These are phyloP conservation scores for Chelmon rostratus DNA, from an alignment of 2,797 vertebrate genomes.

Conservation along the genomic window DNA sequence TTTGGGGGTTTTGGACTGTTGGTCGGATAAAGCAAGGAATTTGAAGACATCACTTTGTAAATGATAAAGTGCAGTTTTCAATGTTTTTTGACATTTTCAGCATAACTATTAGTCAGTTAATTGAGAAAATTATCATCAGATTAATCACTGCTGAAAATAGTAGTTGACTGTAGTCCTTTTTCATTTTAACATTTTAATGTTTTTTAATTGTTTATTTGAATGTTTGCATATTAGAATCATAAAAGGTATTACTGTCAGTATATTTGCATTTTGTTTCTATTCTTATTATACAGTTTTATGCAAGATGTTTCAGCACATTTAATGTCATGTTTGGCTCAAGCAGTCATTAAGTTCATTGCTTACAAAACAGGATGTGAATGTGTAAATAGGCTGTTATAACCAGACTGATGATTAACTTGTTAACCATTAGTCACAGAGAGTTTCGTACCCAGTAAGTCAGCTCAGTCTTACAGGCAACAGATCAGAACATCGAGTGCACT, in stretches of 20 bases:
- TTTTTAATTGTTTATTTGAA: background rate
- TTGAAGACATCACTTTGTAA: too few species aligned
- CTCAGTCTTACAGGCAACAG: background rate
- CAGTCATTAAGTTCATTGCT: background rate
- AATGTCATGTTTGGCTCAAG: background rate
- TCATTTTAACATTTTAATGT: too few species aligned
- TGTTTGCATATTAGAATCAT: background rate
- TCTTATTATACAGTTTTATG: background rate
- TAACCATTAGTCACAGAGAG: background rate
- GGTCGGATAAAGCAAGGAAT: too few species aligned
- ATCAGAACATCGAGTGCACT: background rate
- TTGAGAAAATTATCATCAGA: background rate
- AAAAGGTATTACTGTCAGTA: background rate
- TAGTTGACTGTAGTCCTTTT: background rate
- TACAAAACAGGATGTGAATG: background rate
- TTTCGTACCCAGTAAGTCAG: background rate
- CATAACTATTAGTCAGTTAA: background rate
- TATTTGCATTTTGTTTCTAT: background rate
- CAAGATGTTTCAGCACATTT: background rate
- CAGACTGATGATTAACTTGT: too few species aligned
- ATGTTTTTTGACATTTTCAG: background rate
- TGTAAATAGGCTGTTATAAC: background rate
- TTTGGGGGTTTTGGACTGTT: background rate
- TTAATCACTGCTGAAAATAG: background rate
- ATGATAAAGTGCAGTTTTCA: background rate